Conservation (phyloP, 1,140 invertebrate genomes). For the Zaprionus taronus region DNA sequence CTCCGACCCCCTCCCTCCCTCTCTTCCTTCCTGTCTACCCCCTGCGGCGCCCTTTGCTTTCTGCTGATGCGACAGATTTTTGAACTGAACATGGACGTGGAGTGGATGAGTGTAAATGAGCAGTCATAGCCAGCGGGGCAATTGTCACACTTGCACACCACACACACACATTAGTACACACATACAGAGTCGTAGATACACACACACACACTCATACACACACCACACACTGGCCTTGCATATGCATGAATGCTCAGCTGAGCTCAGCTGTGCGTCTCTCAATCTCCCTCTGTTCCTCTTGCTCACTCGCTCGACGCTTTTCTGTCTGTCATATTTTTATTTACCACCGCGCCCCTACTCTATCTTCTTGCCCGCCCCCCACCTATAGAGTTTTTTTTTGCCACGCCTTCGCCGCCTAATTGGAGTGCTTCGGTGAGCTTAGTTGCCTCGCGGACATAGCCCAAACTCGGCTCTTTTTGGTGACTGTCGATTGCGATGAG, state of each 20-base stretch:
- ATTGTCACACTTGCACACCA: slow-evolving; percentile 61
- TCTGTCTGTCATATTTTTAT: slow-evolving; percentile 73
- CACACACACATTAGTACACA: slow-evolving; percentile 24
- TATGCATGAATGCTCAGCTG: slow-evolving; percentile 57
- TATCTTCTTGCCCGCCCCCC: not conserved
- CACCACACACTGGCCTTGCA: slow-evolving; percentile 20
- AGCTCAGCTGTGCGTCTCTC: slow-evolving; percentile 33
- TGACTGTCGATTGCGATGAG: slow-evolving; percentile 20
- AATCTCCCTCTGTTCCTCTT: slow-evolving; percentile 12
- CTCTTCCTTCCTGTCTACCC: not conserved
- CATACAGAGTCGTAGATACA: not conserved
- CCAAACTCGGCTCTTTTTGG: slow-evolving; percentile 23
- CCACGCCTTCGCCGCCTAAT: slow-evolving; percentile 34
- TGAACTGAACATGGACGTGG: slow-evolving; percentile 20
- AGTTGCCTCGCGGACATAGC: slow-evolving; percentile 34
- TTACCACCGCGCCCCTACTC: slow-evolving; percentile 31
- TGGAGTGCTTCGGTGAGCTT: slow-evolving; percentile 48
- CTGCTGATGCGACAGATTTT: slow-evolving; percentile 78
- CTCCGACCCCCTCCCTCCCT: not conserved
- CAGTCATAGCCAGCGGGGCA: slow-evolving; percentile 71
- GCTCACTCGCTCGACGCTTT: not conserved
- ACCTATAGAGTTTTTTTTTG: slow-evolving; percentile 4
- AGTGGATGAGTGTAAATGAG: slow-evolving; percentile 75
- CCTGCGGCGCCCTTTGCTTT: slow-evolving; percentile 30
- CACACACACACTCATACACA: slow-evolving; percentile 25